Evolutionary conservation across 2,113 vertebrate species (phyloP).

Genomic region (Electrona antarctica): DNA sequence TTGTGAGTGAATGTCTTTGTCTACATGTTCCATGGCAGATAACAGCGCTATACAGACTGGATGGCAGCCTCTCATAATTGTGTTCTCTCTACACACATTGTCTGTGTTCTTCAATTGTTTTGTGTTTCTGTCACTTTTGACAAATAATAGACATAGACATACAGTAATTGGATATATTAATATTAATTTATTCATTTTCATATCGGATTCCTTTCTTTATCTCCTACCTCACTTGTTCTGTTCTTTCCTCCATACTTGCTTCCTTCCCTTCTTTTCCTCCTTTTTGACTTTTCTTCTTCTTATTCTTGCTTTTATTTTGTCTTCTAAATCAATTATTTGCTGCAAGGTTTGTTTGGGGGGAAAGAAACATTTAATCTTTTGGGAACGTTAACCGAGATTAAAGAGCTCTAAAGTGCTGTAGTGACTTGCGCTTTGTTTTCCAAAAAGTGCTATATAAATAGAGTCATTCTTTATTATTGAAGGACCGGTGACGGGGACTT

Average conservation of each 20-base stretch:
- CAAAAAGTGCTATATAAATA: not conserved
- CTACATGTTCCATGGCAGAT: constrained; percentile 2
- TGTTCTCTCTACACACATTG: not conserved
- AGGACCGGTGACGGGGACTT: too few relatives aligned
- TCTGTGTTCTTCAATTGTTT: constrained; percentile 2
- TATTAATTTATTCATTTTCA: not conserved
- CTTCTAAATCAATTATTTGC: not conserved
- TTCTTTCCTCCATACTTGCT: not conserved
- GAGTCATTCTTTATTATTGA: too few relatives aligned
- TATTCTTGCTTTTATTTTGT: constrained; percentile 1
- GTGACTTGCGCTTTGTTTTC: not conserved
- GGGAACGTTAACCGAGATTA: too few relatives aligned
- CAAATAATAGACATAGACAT: constrained; percentile 1
- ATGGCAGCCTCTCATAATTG: constrained; percentile 5
- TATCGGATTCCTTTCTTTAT: too few relatives aligned
- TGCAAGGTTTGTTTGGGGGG: not conserved
- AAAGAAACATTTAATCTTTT: not conserved
- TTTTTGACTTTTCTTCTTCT: not conserved
- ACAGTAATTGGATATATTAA: not conserved
- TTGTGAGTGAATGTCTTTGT: not conserved
- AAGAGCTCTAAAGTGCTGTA: not conserved
- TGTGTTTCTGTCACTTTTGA: not conserved
- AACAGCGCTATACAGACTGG: constrained; percentile 18
- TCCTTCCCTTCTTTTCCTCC: not conserved
- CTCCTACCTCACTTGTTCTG: too few relatives aligned